Base-by-base conservation (phyloP, 2,113 vertebrate species). In the Elachura formosa region DNA sequence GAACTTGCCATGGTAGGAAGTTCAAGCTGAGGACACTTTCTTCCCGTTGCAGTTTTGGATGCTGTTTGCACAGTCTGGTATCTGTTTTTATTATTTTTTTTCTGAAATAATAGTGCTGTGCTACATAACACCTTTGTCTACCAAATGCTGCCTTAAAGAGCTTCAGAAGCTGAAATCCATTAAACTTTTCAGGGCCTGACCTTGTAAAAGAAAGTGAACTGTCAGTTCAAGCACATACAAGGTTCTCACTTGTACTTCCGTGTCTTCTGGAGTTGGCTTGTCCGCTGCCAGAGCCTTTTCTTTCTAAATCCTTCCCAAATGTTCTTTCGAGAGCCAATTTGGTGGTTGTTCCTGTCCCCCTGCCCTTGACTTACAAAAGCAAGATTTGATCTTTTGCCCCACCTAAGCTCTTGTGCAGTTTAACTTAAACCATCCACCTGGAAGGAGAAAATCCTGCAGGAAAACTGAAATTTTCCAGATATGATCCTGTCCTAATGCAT, bases 21-120 rank as follows among this genome's bases (percentile, higher is more conserved):
- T 80, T 82, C 51, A 82, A 78, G 45, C 12, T 49, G 63, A 91
- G 69, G 96, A 88, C 89, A 71, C 96, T 96, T 96, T 96, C 67
- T 83, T 51, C 80, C 40, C 33, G 51, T 88, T 40, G 43, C 11
- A 24, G 40, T 61, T 40, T 94, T 94, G 93, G 84, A 61, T 81
- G 69, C 56, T 45, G 12, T 94, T 97, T 93, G 75, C 88, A 85
- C 26, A 63, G 64, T 81, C 87, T 94, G 89, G 82, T 38, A 26
- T 81, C 89, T 90, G 29, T 8, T 82, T 75, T 58, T 82, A 3
- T 45, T 34, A 1, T 43, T 29, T 75, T 26, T n/a, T 55, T 61
- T 26, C 15, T 58, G 12, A 79, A 91, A 29, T 54, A 69, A 18
- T 25, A 58, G 14, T n/a, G 15, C 22, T 69, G 21, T 48, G 58